Conservation (phyloP, 2,888 invertebrate species). For the Caenorhabditis macrosperma region DNA sequence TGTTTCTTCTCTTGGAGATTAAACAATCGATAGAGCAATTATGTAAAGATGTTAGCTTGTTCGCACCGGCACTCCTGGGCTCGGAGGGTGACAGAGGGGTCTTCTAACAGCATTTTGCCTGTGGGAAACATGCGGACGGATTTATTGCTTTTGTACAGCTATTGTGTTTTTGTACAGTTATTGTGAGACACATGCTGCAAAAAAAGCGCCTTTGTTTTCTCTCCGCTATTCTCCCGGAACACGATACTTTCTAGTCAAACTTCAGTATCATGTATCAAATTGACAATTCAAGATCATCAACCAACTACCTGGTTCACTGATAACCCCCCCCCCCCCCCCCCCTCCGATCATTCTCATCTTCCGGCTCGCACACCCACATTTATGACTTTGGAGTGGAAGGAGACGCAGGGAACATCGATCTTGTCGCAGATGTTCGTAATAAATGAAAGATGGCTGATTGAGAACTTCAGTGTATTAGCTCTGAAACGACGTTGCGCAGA, state of each 20-base stretch:
- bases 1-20: too few species aligned
- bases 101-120: too few species aligned
- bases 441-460: slow-evolving; percentile 19
- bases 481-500: slow-evolving; percentile 16
- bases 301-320: slow-evolving; percentile 25
- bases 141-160: too few species aligned
- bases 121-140: too few species aligned
- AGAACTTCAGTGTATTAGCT: too few species aligned
- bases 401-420: neutral
- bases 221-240: neutral
- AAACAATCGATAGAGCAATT: too few species aligned
- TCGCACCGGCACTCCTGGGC: too few species aligned
- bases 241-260: slow-evolving; percentile 3
- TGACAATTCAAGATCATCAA: slow-evolving; percentile 29
- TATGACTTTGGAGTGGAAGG: neutral
- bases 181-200: neutral
- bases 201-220: too few species aligned
- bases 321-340: slow-evolving; percentile 30
- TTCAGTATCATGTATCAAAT: slow-evolving; percentile 14
- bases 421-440: slow-evolving; percentile 26
- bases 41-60: too few species aligned
- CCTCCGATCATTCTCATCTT: too few species aligned
- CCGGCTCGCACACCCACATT: slow-evolving; percentile 9
- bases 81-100: too few species aligned
- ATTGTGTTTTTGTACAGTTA: slow-evolving; percentile 15